Base-by-base conservation (phyloP, 2,113 vertebrate genomes). In the Pyrgilauda ruficollis region DNA sequence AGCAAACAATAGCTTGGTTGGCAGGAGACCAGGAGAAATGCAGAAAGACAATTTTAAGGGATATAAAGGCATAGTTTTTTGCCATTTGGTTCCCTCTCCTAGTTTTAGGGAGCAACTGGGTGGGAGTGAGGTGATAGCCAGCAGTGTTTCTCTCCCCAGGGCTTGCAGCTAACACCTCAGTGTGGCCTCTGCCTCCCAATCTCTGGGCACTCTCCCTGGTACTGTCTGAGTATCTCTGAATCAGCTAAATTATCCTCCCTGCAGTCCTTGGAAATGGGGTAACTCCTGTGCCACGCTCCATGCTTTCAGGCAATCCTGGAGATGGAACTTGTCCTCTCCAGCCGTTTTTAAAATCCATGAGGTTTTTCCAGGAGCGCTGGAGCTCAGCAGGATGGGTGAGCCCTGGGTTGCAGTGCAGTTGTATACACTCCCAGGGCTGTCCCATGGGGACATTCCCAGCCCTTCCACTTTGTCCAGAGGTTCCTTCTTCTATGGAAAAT, bases 341-440 rank as follows among this genome's bases (percentile, higher is more conserved):
- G 68, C 20, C 0, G 0, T 66, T 67, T 63, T 13, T 39, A 46
- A 55, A 62, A 69, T 3, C 82, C 79, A 67, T 26, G 15, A 28
- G 28, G 50, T 28, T 92, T 90, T 50, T 31, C 43, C 53, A 4
- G 3, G n/a, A 11, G 55, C 0, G 0, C 35, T 66, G 72, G 59
- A 74, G 35, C 76, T 92, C 1, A 0, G n/a, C 0, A 1, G 37
- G 27, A n/a, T 0, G 9, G 59, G 11, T 31, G 62, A 69, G 35
- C 50, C 52, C 0, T 15, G 73, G 61, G 13, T 17, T 55, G 44
- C 56, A 41, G 13, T 0, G 1, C 0, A 2, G n/a, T 4, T 5
- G 3, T 59, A 0, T 49, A 31, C 16, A 2, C 13, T 78, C 23
- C 67, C 8, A 3, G 30, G 62, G 80, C 73, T 4, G 1, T 20